These are phyloP conservation scores for Plectrocnemia conspersa DNA, from an alignment of 1,140 invertebrate species.

Conservation along the genomic window DNA sequence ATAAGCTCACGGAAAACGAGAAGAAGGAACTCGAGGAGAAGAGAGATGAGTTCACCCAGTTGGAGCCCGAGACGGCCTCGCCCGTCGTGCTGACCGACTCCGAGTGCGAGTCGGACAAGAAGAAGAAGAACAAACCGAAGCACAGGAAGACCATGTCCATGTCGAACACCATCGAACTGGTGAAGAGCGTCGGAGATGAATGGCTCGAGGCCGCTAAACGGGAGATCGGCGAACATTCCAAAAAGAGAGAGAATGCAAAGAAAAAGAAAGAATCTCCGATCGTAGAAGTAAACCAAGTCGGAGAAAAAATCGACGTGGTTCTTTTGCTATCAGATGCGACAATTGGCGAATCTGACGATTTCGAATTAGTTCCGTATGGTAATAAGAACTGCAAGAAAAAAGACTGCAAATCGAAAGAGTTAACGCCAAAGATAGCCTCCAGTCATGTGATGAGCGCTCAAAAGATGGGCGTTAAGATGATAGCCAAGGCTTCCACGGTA, in stretches of 20 bases:
- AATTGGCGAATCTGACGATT: constrained; percentile 30
- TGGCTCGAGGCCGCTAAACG: constrained; percentile 45
- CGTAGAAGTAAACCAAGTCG: background rate
- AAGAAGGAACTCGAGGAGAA: constrained; percentile 15
- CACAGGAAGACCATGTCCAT: constrained; percentile 76
- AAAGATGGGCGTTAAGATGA: constrained; percentile 37
- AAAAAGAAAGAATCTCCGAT: constrained; percentile 21
- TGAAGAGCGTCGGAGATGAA: constrained; percentile 47
- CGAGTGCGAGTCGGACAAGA: constrained; percentile 27
- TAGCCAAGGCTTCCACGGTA: constrained; percentile 41
- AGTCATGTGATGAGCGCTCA: constrained; percentile 43
- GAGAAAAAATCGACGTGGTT: constrained; percentile 25
- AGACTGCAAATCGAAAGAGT: constrained; percentile 46
- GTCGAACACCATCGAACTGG: constrained; percentile 65
- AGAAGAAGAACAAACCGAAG: constrained; percentile 40
- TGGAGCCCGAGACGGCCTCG: constrained; percentile 8
- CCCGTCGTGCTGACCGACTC: constrained; percentile 25
- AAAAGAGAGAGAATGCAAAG: constrained; percentile 38
- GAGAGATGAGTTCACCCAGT: constrained; percentile 11
- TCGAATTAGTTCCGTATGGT: constrained; percentile 39
- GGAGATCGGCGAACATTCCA: constrained; percentile 45
- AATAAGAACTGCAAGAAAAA: constrained; percentile 43
- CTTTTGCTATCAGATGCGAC: constrained; percentile 28
- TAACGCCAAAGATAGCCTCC: constrained; percentile 40
- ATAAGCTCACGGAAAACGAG: background rate